Evolutionary conservation across 1,140 invertebrate genomes (phyloP), one percentile per base, ranked within the genome.

Genomic region (Drosophila sp.): DNA sequence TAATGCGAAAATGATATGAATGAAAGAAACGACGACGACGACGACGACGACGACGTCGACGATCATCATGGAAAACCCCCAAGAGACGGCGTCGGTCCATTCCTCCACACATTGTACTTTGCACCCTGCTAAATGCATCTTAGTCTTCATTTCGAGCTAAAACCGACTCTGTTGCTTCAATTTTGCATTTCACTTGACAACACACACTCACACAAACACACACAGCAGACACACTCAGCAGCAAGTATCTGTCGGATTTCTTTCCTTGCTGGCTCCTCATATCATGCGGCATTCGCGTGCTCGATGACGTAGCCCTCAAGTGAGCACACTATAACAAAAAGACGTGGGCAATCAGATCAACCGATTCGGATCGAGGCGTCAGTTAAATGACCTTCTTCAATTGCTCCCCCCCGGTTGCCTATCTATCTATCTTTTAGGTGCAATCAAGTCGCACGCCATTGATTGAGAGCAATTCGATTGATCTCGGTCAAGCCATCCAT

Each of bases 41-140:
- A 50, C 44, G 44, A 41, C 3, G 40, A 17, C 35, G 1, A 17
- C 40, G 40, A 41, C 40, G 3, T 27, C 44, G 44, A 50, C 6
- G 44, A 50, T 66, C 66, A 44, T 61, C 72, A 85, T 85, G 81
- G 81, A 85, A 85, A 85, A 85, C 81, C 81, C 81, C 81, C 81
- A 85, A 66, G 75, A 66, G 66, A 62, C 66, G 61, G 68, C 72
- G 65, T 64, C 55, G 41, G 61, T 76, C 57, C 30, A 66, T 29
- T 50, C 44, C 44, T 27, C 44, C 44, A 50, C 3, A 27, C 6
- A 27, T 44, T 85, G 81, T 80, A 85, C 81, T 85, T 85, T 85
- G 77, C 74, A 78, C 81, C 61, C 71, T 27, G 40, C 50, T 32
- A 40, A 54, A 23, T 27, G 8, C 62, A 61, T 35, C 29, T n/a